Evolutionary conservation across 2,888 invertebrate genomes (phyloP), one percentile per base, ranked within the genome.

Genomic region (Pachymerium ferrugineum): DNA sequence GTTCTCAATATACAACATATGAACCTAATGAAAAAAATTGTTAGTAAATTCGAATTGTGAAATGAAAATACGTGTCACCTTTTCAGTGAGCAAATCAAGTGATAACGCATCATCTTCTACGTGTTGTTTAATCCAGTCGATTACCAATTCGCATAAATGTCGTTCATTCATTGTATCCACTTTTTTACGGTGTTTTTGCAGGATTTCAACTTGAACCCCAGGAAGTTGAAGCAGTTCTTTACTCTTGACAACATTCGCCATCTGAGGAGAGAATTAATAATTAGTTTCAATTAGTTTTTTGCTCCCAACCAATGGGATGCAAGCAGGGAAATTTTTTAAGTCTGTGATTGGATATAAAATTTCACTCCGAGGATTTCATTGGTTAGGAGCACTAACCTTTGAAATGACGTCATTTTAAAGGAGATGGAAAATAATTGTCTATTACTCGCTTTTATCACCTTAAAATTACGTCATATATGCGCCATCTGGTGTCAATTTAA

Each of bases 1-100:
- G 76, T 87, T 85, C 77, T 90, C 90, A 76, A 92, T 86, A 83
- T 89, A 92, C 80, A 92, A 84, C 83, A 92, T 86, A 81, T 90
- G 90, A 22, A 88, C 87, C 85, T 86, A 77, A 30, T 77, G 77
- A 74, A 76, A 33, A 42, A 75, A 54, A 12, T 54, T n/a, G 16
- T 54, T 54, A 25, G 8, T 68, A 28, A 68, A 68, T 25, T 68
- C 22, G n/a, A 28, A 30, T 12, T 28, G 0, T 29, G 29, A 10
- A 31, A 31, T 5, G 1, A 25, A 12, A 28, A 12, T 70, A 29
- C 29, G 12, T 6, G 6, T 74, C 78, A 85, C 85, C 82, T 90
- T 90, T 79, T 89, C 87, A 42, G 82, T 81, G 14, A 86, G 80
- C 33, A 80, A 78, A 70, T 85, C 84, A 70, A 83, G 77, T 38